Evolutionary conservation across 2,888 invertebrate genomes (phyloP), one percentile per base, ranked within the genome.

Genomic region (Vandiemenella viatica): DNA sequence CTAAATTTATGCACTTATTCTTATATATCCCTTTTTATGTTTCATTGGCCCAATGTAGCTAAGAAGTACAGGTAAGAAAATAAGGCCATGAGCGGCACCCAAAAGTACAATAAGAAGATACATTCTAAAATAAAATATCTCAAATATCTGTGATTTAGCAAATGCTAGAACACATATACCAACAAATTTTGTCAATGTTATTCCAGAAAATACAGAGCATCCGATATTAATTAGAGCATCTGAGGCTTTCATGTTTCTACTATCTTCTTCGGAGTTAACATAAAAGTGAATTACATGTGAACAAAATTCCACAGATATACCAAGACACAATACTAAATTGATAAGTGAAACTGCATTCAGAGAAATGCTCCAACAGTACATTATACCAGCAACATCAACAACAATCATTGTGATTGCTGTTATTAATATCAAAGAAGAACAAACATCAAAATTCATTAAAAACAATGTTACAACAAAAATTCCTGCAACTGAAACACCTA

Each of bases 241-340:
- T 37, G 73, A 69, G 0, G 89, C 82, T 58, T 81, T 74, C 45
- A 77, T 75, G 4, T 80, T 65, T 46, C 68, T 60, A 1, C 66
- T 66, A 7, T 62, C 61, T 49, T 66, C 60, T 8, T 64, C 62
- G 78, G 61, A 10, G 75, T 68, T 64, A 78, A 86, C 20, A 42
- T 19, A 42, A 1, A 75, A 77, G 57, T 87, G 80, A 0, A 88
- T 83, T 37, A 91, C 83, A 61, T 97, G 96, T 46, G 90, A 87
- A 60, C 90, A 90, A 65, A 96, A 97, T 67, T 97, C 96, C 0
- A 97, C 95, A 1, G 87, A 81, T 59, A 97, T 95, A 56, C 96
- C 96, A 37, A 90, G 5, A n/a, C 20, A 83, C 75, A 96, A 90
- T 37, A 96, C 90, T 53, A 97, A 73, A 70, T 97, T 97, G 10